Conservation (phyloP, 2,888 invertebrate species). For the Drosophila crucigera region DNA sequence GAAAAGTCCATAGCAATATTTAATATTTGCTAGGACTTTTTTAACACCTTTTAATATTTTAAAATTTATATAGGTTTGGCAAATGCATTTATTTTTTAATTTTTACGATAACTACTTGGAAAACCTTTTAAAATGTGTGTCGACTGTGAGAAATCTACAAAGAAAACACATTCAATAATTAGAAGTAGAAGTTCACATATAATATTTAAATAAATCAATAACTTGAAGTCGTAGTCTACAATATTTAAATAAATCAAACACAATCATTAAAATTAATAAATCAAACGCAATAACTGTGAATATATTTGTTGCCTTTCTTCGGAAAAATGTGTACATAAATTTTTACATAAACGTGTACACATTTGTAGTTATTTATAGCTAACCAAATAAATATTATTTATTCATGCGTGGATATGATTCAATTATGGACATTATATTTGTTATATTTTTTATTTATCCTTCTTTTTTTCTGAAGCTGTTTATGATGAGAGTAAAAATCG, state of each 20-base stretch:
- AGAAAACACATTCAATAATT: background rate
- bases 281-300: background rate
- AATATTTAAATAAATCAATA: background rate
- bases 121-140: background rate
- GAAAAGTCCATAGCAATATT: background rate
- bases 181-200: too few species aligned
- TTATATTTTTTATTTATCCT: background rate
- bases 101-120: background rate
- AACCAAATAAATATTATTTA: background rate
- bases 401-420: constrained; percentile 6
- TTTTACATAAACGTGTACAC: background rate
- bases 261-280: too few species aligned
- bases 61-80: background rate
- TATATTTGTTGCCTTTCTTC: background rate
- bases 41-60: background rate
- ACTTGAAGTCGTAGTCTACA: background rate
- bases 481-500: background rate
- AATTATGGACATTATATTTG: background rate
- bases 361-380: background rate
- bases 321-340: background rate
- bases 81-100: background rate
- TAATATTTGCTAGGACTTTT: background rate
- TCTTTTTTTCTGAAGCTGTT: background rate
- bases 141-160: too few species aligned
- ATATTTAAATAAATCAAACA: background rate